Conservation (phyloP, 2,113 vertebrate species). For the Bujurquina vittata region DNA sequence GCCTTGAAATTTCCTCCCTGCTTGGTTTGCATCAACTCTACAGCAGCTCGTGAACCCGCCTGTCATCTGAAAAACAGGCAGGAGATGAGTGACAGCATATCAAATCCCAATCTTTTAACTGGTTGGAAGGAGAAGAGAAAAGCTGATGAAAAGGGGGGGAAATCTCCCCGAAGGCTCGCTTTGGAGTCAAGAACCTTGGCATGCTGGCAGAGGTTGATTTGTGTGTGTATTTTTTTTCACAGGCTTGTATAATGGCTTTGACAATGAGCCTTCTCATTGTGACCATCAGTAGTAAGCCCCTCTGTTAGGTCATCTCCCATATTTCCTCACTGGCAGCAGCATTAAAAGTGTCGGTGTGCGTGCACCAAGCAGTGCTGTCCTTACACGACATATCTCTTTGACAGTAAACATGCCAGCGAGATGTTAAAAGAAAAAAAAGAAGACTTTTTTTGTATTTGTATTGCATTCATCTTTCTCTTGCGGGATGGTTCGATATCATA, state of each 20-base stretch:
- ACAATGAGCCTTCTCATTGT: constrained; percentile 69
- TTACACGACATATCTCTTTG: background rate
- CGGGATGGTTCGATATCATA: background rate
- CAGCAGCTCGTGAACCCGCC: constrained; percentile 33
- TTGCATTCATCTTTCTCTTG: constrained; percentile 1
- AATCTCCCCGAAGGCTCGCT: constrained; percentile 35
- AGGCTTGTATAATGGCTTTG: constrained; percentile 67
- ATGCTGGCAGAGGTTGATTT: constrained; percentile 51
- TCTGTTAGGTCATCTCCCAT: constrained; percentile 59
- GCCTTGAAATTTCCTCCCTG: constrained; percentile 19
- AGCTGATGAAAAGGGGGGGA: constrained; percentile 49
- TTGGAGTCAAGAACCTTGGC: constrained; percentile 42
- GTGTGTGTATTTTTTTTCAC: constrained; percentile 29
- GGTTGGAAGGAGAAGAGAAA: constrained; percentile 32
- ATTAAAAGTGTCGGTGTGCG: constrained; percentile 52
- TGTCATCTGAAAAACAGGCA: constrained; percentile 45
- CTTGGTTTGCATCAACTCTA: constrained; percentile 39
- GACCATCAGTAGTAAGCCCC: constrained; percentile 60
- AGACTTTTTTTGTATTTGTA: background rate
- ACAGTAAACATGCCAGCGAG: constrained; percentile 14
- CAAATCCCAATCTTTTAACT: constrained; percentile 61
- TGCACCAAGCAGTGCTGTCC: background rate
- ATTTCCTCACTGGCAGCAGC: constrained; percentile 35
- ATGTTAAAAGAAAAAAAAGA: background rate
- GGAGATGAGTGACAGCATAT: constrained; percentile 65